phyloP scores from a whole-genome alignment of 2,888 invertebrate genomes.

The Matsumyia berberina region DNA sequence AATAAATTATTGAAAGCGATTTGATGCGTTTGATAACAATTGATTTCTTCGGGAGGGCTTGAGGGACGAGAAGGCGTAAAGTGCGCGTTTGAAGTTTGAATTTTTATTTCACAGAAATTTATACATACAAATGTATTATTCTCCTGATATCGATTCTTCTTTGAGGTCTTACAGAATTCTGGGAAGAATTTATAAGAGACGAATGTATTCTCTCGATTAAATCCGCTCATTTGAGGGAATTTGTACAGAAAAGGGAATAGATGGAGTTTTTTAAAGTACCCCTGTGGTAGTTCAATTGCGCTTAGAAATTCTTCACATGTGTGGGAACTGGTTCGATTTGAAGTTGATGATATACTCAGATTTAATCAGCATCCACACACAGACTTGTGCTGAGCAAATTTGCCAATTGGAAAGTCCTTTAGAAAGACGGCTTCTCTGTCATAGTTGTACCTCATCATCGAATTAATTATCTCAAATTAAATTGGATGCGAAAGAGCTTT shows the following conservation, averaged over 20 bases:
- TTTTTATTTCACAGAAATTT: constrained; percentile 24
- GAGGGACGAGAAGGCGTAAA: neutral
- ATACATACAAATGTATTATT: constrained; percentile 1
- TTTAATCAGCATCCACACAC: no score
- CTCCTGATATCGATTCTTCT: constrained; percentile 5
- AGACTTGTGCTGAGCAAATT: no score
- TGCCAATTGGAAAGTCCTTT: no score
- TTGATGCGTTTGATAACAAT: constrained; percentile 52
- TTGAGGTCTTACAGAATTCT: constrained; percentile 3
- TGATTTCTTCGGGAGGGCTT: neutral
- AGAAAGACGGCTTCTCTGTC: no score
- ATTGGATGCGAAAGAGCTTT: no score
- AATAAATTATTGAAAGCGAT: constrained; percentile 61
- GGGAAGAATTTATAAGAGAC: neutral
- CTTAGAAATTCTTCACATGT: no score
- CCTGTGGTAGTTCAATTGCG: no score
- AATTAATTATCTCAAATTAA: no score
- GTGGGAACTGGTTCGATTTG: no score
- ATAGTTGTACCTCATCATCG: no score
- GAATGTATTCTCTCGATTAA: neutral
- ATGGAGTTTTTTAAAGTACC: no score
- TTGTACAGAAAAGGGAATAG: neutral
- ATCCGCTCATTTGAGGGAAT: constrained; percentile 19
- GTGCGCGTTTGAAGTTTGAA: constrained; percentile 33
- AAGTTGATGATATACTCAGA: no score